Percentiles rank a stretch among this genome's conserved stretches.
Conservation (phyloP, 2,113 vertebrate species). For the Chaenogobius annularis region DNA sequence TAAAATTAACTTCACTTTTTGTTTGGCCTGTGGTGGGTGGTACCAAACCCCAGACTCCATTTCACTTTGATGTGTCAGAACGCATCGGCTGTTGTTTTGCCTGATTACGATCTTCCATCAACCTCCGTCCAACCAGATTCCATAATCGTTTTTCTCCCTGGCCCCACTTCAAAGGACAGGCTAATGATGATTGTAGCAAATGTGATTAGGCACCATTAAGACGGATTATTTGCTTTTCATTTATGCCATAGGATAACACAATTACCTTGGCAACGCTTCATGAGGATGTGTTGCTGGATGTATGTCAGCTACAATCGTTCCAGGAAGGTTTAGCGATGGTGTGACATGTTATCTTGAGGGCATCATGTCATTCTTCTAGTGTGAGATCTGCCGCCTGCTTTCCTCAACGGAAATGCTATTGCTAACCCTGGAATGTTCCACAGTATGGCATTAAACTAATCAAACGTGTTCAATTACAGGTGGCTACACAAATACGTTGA, state of each 20-base stretch:
- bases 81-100: neutral
- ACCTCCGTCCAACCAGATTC: neutral
- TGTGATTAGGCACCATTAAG: constrained; percentile 6
- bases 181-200: constrained; percentile 8
- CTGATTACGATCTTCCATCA: constrained; percentile 23
- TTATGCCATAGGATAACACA: constrained; percentile 1
- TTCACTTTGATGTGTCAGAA: constrained; percentile 5
- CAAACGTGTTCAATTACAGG: too few relatives aligned
- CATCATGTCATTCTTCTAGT: too few relatives aligned
- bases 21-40: neutral
- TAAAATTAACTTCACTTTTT: neutral
- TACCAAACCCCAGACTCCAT: too few relatives aligned
- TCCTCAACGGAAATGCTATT: neutral
- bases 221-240: constrained; percentile 13
- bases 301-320: neutral
- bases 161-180: constrained; percentile 8
- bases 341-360: neutral
- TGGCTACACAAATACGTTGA: too few relatives aligned
- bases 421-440: too few relatives aligned
- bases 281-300: neutral
- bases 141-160: constrained; percentile 14
- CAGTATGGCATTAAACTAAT: too few relatives aligned
- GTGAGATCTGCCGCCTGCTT: neutral
- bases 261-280: constrained; percentile 1
- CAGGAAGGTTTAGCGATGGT: neutral